Base-by-base conservation (phyloP, 2,888 invertebrate genomes). In the Nomada ferruginata region DNA sequence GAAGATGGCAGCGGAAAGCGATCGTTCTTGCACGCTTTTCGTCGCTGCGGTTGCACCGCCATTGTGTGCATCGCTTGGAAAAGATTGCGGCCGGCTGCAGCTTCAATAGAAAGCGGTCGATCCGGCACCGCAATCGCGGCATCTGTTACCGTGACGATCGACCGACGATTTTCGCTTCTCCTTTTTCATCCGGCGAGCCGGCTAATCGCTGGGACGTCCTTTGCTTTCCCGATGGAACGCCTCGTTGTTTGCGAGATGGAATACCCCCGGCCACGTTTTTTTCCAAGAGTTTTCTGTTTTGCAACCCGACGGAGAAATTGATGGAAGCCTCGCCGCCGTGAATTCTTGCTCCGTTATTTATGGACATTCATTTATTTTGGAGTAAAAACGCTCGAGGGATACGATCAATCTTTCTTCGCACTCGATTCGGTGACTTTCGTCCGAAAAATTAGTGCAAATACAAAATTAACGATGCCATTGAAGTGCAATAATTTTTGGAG, bases 131-230 rank as follows among this genome's bases (percentile, higher is more conserved):
- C 82, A 76, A 75, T 75, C 83, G 69, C 65, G 75, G 83, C 82
- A 82, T 84, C 82, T 72, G 83, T 76, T 79, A 75, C 76, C 79
- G 75, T 76, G 82, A 82, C 79, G 84, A 72, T 84, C 81, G 63
- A 64, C 75, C 84, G 69, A 72, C 66, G 73, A 80, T 84, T 81
- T 80, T 74, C 76, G 78, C 61, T 75, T 74, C 78, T 78, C 78
- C 75, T 76, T 83, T 83, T 85, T 73, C 69, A 72, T 71, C 72
- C 68, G 36, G 59, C 61, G 52, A 20, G 71, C 59, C 57, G 80
- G 82, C 78, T 86, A 82, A 82, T 86, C 85, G 82, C 63, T 55
- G 71, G 79, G 44, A 76, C 82, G 79, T 75, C 78, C 76, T 71
- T 75, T 69, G 79, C 75, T 76, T 75, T 76, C 64, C 60, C 79